Percentiles rank a stretch among this genome's conserved stretches.
Conservation (phyloP, 2,888 invertebrate species). For the Ceriagrion tenellum region DNA sequence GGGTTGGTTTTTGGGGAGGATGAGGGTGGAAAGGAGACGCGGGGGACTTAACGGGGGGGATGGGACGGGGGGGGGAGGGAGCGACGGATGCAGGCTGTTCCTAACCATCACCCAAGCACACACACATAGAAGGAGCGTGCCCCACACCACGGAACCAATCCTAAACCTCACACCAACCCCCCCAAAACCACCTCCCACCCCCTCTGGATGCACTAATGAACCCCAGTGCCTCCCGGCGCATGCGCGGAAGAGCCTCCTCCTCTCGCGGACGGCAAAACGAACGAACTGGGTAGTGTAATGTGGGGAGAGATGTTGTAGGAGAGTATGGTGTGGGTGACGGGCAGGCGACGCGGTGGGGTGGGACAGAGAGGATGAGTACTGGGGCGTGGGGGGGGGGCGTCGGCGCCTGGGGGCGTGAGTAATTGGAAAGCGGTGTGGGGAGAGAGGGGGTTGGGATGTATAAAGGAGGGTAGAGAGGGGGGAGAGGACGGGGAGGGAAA, state of each 20-base stretch:
- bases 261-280: neutral
- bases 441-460: no score
- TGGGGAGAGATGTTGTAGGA: neutral
- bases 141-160: neutral
- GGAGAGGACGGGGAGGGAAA: neutral
- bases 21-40: neutral
- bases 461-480: neutral
- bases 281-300: neutral
- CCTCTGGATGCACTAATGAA: constrained; percentile 64
- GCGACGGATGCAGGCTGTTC: constrained; percentile 52
- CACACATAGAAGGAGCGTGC: neutral
- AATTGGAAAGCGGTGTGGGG: constrained; percentile 60
- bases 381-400: neutral
- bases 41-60: neutral
- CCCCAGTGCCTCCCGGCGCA: constrained; percentile 40
- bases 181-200: neutral
- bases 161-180: neutral
- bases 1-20: neutral
- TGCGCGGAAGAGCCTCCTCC: neutral
- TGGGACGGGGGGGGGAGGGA: neutral
- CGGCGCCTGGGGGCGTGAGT: constrained; percentile 65
- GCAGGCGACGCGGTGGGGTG: neutral
- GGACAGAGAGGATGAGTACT: neutral
- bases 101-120: constrained; percentile 20
- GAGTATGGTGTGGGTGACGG: neutral